These are phyloP conservation scores for Rotaria sp. DNA, from an alignment of 2,888 invertebrate species.

Conservation along the genomic window DNA sequence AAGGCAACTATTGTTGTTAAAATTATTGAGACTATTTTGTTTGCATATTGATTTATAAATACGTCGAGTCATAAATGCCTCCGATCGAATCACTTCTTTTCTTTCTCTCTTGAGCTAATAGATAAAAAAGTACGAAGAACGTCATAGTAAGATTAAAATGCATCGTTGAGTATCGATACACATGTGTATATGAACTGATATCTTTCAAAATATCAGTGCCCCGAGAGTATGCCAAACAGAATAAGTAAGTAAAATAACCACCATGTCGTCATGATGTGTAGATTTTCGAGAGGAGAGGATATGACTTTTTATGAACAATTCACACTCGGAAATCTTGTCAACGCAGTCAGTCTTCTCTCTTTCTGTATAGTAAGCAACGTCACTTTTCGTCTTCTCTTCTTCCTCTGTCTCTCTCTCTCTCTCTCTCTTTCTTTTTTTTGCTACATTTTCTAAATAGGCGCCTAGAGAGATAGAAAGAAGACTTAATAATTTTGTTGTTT, in stretches of 20 bases:
- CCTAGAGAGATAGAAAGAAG: constrained; percentile 5
- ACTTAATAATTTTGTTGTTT: constrained; percentile 7
- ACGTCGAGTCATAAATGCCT: neutral
- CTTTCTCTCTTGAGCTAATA: neutral
- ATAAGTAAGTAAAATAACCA: neutral
- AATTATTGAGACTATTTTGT: neutral
- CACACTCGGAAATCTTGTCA: constrained; percentile 8
- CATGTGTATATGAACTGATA: neutral
- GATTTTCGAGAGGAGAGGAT: neutral
- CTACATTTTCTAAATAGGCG: constrained; percentile 4
- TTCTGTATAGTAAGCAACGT: neutral
- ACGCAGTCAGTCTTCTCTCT: neutral
- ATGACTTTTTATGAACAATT: constrained; percentile 2
- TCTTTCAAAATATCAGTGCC: neutral
- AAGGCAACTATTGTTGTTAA: neutral
- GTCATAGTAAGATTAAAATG: neutral
- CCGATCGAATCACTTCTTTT: neutral
- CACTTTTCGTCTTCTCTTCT: neutral
- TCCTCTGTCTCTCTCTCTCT: too few relatives aligned
- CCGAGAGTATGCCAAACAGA: neutral
- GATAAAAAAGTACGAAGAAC: neutral
- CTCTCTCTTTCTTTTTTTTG: neutral
- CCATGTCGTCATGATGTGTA: neutral
- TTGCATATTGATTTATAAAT: neutral
- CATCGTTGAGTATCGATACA: neutral